Percentiles rank a stretch among this genome's conserved stretches.
These are phyloP conservation scores for Cyprinodon tularosa DNA, from an alignment of 2,113 vertebrate genomes.

Conservation along the genomic window DNA sequence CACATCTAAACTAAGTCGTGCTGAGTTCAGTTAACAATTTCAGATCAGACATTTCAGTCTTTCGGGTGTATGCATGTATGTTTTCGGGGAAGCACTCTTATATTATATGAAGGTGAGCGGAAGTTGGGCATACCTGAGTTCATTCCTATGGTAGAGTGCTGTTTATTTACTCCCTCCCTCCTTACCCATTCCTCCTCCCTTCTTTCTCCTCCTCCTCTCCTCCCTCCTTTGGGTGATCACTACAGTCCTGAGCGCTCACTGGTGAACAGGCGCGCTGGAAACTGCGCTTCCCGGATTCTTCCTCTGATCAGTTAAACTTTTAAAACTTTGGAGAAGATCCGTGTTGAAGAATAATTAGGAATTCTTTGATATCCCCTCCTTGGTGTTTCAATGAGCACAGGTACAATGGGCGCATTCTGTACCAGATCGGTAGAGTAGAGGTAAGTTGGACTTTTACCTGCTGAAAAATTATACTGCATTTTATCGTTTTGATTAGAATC, in stretches of 20 bases:
- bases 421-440: slow-evolving; percentile 39
- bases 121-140: slow-evolving; percentile 1
- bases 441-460: slow-evolving; percentile 38
- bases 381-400: not conserved
- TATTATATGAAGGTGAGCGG: not conserved
- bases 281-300: not conserved
- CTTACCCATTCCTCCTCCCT: slow-evolving; percentile 10
- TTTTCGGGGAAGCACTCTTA: not conserved
- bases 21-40: too few species aligned
- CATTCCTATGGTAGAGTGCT: not conserved
- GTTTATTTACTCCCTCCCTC: not conserved
- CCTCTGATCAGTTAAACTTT: not conserved
- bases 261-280: slow-evolving; percentile 32
- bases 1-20: too few species aligned
- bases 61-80: too few species aligned
- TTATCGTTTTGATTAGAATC: not conserved
- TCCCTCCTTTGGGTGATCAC: slow-evolving; percentile 10
- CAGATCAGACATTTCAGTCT: too few species aligned
- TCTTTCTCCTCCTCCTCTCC: not conserved
- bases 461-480: not conserved
- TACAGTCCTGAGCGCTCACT: slow-evolving; percentile 19
- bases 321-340: not conserved
- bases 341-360: not conserved
- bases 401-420: slow-evolving; percentile 30
- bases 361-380: not conserved